Conservation (phyloP, 2,113 vertebrate species). For the Australoheros scitulus region DNA sequence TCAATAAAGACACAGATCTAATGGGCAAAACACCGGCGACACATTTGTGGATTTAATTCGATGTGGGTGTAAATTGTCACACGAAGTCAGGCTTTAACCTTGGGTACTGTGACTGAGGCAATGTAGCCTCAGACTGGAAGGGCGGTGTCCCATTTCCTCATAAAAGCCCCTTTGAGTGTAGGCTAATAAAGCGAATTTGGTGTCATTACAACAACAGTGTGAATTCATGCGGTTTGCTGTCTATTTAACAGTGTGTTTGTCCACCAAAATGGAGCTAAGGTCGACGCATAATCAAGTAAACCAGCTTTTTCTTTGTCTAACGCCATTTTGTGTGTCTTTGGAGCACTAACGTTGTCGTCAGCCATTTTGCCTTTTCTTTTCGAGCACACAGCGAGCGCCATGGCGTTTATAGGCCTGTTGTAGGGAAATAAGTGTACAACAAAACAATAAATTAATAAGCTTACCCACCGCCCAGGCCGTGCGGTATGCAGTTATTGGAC, state of each 20-base stretch:
- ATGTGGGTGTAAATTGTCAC: constrained; percentile 17
- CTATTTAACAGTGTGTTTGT: not conserved
- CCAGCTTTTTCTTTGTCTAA: constrained; percentile 59
- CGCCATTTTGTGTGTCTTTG: constrained; percentile 81
- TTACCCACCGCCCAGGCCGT: not conserved
- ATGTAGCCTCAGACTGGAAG: not conserved
- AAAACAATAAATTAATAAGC: not conserved
- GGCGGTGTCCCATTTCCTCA: not conserved
- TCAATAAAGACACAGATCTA: constrained; percentile 59
- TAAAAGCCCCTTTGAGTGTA: not conserved
- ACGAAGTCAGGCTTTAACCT: not conserved
- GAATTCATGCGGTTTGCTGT: not conserved
- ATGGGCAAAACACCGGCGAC: constrained; percentile 42
- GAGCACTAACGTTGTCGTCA: constrained; percentile 54
- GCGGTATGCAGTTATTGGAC: not conserved
- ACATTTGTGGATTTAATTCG: constrained; percentile 54
- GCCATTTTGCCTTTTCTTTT: constrained; percentile 78
- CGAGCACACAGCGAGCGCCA: not conserved
- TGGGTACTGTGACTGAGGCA: not conserved
- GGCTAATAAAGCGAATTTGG: not conserved
- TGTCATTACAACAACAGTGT: not conserved
- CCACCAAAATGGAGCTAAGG: not conserved
- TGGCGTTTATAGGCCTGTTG: not conserved
- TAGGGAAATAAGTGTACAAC: constrained; percentile 28
- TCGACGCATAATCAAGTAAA: not conserved